Base-by-base conservation (phyloP, 2,888 invertebrate genomes). In the Eupelmus urozonus region DNA sequence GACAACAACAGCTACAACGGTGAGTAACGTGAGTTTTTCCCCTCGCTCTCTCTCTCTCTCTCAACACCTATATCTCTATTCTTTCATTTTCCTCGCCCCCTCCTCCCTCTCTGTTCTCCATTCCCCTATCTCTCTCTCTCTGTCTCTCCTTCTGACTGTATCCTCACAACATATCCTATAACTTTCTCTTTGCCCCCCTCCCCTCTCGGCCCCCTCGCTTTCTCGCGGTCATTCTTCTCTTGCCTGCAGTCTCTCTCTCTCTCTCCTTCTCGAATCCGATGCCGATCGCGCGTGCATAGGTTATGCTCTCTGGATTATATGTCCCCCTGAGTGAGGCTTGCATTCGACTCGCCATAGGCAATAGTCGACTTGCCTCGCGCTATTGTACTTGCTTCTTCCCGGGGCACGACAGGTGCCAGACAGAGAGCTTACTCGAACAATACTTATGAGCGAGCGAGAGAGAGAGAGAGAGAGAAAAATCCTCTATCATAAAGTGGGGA, bases 231-330 rank as follows among this genome's bases (percentile, higher is more conserved):
- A 25, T 45, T 65, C 57, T 57, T 45, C 65, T 45, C 23, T 34
- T 42, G 16, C n/a, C 27, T 13, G 7, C n/a, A n/a, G n/a, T n/a
- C n/a, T n/a, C n/a, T n/a, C 25, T 18, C 34, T 51, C n/a, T 29
- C 65, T 51, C n/a, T 29, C 51, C 51, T 11, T 5, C 27, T 51
- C 45, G 25, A 23, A 34, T 20, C n/a, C 7, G 42, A 23, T 11
- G 2, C 34, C 55, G 53, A 16, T 18, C 7, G 23, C 25, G n/a
- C 9, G n/a, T 29, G 11, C 59, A 49, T 45, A 71, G 71, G 71
- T 71, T 71, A 71, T 71, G 51, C 49, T 45, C 20, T 49, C 29
- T 49, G 20, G n/a, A n/a, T n/a, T n/a, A n/a, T n/a, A n/a, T n/a
- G n/a, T n/a, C n/a, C n/a, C n/a, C n/a, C n/a, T n/a, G n/a, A n/a